Evolutionary conservation across 2,797 vertebrate species (phyloP).

Genomic region (Coregonus suidteri): DNA sequence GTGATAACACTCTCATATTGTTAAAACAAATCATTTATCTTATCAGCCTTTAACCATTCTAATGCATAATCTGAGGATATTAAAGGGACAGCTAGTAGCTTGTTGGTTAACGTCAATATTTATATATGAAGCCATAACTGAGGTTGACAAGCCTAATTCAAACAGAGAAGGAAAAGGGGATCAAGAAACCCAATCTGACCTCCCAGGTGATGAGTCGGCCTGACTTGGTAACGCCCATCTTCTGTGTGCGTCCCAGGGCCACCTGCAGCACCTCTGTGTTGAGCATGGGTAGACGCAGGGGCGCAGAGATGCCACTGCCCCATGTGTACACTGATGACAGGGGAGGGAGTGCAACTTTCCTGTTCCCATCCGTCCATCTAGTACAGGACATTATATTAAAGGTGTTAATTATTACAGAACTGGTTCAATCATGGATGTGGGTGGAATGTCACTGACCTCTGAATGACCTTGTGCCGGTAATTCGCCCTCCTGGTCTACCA

Average conservation of each 20-base stretch:
- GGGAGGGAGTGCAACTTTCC: constrained; percentile 84
- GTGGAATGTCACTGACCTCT: constrained; percentile 77
- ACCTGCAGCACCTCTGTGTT: constrained; percentile 97
- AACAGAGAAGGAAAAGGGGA: background rate
- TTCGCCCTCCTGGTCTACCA: constrained; percentile 76
- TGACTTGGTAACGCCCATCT: constrained; percentile 93
- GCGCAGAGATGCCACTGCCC: constrained; percentile 89
- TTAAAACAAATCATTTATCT: too few species aligned
- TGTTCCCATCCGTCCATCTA: constrained; percentile 78
- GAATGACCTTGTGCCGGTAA: constrained; percentile 72
- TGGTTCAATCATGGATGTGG: background rate
- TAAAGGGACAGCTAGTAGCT: constrained; percentile 35
- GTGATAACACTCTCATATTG: background rate
- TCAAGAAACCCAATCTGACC: constrained; percentile 68
- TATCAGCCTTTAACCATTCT: too few species aligned
- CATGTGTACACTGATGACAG: constrained; percentile 92
- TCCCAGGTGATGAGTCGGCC: constrained; percentile 97
- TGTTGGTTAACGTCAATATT: too few species aligned
- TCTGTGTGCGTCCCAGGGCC: constrained; percentile 93
- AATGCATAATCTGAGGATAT: too few species aligned
- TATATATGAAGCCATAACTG: background rate
- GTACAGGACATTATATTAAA: background rate
- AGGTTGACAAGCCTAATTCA: background rate
- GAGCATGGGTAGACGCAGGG: constrained; percentile 91
- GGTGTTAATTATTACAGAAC: background rate